These are phyloP conservation scores for Drosophila subpulchrella DNA, from an alignment of 1,140 invertebrate genomes.

Conservation along the genomic window DNA sequence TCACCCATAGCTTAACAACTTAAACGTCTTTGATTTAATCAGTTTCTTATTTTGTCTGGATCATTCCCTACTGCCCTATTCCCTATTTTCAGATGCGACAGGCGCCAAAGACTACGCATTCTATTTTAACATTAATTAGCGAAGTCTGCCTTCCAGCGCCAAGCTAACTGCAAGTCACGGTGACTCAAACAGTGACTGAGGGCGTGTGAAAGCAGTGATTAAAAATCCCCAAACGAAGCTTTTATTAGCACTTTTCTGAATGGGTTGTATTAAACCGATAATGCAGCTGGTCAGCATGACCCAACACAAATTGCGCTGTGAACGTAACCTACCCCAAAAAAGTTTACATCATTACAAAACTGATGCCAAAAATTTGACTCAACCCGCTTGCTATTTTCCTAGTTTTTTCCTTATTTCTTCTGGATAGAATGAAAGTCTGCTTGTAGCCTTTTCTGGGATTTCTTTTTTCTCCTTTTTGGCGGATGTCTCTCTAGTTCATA, in stretches of 20 bases:
- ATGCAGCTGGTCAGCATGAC: conserved; percentile 12
- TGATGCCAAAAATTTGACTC: background rate
- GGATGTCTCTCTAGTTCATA: no score
- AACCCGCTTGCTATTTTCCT: no score
- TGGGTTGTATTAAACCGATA: background rate
- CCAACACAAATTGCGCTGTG: background rate
- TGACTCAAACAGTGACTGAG: conserved; percentile 13
- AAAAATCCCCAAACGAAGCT: conserved; percentile 15
- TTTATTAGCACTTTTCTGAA: conserved; percentile 20
- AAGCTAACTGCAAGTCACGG: conserved; percentile 29
- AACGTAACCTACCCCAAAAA: conserved; percentile 20
- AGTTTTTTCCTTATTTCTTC: no score
- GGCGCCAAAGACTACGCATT: background rate
- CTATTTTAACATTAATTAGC: conserved; percentile 21
- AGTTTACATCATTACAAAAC: background rate
- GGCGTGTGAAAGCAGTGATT: conserved; percentile 17
- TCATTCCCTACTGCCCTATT: background rate
- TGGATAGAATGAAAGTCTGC: no score
- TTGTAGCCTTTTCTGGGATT: no score
- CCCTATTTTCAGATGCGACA: background rate
- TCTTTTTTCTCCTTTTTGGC: no score
- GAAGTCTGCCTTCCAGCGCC: conserved; percentile 7
- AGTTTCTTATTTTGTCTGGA: background rate
- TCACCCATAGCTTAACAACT: conserved; percentile 25
- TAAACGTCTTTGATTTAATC: conserved; percentile 18